Conservation (phyloP, 2,113 vertebrate genomes). For the Lepisosteus osseus region DNA sequence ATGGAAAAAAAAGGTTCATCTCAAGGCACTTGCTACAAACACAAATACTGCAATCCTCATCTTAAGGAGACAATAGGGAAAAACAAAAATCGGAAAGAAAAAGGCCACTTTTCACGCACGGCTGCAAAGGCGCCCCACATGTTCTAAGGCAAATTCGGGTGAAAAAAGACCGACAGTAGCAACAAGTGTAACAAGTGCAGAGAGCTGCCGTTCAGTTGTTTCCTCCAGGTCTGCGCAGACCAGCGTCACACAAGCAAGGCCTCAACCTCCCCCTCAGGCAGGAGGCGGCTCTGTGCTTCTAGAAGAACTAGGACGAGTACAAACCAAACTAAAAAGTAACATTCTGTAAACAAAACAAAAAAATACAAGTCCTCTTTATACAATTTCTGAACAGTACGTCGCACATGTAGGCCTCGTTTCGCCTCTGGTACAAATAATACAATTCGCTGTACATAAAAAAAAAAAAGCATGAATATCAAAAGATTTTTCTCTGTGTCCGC, state of each 20-base stretch:
- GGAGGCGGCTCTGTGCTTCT: not conserved
- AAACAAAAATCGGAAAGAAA: conserved; percentile 30
- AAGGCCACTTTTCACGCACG: conserved; percentile 81
- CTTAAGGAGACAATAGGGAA: conserved; percentile 53
- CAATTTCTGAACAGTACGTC: conserved; percentile 55
- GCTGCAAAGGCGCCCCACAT: conserved; percentile 55
- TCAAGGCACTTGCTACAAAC: conserved; percentile 96
- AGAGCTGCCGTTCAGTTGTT: conserved; percentile 53
- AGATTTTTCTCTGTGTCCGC: conserved; percentile 52
- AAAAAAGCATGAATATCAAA: conserved; percentile 62
- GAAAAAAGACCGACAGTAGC: conserved; percentile 47
- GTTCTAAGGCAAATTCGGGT: conserved; percentile 65
- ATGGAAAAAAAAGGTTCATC: conserved; percentile 52
- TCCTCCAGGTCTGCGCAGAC: conserved; percentile 36
- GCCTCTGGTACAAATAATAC: conserved; percentile 59
- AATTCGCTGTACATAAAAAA: conserved; percentile 78
- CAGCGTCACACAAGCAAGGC: conserved; percentile 10
- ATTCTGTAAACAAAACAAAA: conserved; percentile 74
- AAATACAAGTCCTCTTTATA: conserved; percentile 57
- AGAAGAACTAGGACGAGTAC: too few species aligned
- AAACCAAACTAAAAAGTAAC: conserved; percentile 54
- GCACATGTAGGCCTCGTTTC: conserved; percentile 60
- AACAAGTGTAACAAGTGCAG: conserved; percentile 34
- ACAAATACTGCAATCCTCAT: conserved; percentile 66
- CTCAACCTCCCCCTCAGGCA: not conserved